Evolutionary conservation across 1,140 invertebrate species (phyloP), one percentile per base, ranked within the genome.

Genomic region (Homarus americanus): DNA sequence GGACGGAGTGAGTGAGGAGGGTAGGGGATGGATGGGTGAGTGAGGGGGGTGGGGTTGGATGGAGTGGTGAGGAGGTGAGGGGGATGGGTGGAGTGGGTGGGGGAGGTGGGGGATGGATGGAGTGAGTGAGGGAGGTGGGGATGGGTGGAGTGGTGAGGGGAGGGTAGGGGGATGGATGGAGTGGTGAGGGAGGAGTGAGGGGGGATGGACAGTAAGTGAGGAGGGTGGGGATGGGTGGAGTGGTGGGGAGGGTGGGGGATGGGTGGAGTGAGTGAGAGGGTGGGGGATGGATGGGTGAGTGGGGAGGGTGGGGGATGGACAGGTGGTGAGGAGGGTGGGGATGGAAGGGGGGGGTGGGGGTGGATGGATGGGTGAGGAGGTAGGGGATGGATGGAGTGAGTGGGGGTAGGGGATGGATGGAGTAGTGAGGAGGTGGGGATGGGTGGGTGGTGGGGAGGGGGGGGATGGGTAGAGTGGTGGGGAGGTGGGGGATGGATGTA

Each of bases 11-110:
- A 80, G 10, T 44, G n/a, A 53, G 41, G 36, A 10, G 28, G 41
- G 41, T 34, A n/a, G 44, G 34, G 75, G n/a, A n/a, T n/a, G n/a
- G 75, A 78, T 78, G 40, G 15, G 73, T 20, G 73, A 49, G 44
- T 10, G 9, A 41, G 44, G 38, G 38, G 36, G 44, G 38, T 2
- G 72, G 32, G 72, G 12, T 34, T 73, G 72, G n/a, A 20, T 12
- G 28, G 32, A 73, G 36, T 73, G n/a, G n/a, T 12, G 5, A 73
- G 12, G 72, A 10, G 32, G 36, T 34, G 28, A 28, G 36, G 28
- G 28, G 72, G n/a, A 28, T 72, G 24, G 32, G 24, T 32, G 36
- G 32, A 38, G 66, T 38, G 41, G 28, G 28, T 3, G 69, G 72
- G 40, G 28, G 80, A 28, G 49, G 34, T 24, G 34, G 7, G 80